Evolutionary conservation across 2,888 invertebrate species (phyloP).

Genomic region (Cantharis flavilabris): DNA sequence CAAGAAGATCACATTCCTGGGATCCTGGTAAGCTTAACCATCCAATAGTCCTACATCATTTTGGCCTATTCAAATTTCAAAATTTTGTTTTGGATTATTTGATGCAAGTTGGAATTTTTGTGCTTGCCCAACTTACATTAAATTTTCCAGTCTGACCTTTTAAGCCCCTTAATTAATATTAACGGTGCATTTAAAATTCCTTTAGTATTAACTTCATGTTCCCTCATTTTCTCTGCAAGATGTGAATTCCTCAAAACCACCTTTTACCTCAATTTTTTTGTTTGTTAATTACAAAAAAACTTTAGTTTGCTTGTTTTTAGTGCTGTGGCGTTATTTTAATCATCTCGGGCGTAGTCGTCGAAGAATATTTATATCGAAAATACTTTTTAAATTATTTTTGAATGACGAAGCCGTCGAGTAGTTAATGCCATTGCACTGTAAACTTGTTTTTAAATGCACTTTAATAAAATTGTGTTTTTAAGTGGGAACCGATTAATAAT

Average conservation of each 20-base stretch:
- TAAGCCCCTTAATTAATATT: neutral
- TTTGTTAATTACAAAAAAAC: neutral
- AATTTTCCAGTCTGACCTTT: neutral
- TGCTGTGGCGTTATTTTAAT: neutral
- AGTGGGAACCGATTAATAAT: neutral
- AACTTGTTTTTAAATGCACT: conserved; percentile 9
- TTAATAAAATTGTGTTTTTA: neutral
- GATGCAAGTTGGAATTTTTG: neutral
- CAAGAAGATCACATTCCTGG: conserved; percentile 45
- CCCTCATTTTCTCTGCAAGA: conserved; percentile 18
- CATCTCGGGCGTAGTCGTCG: neutral
- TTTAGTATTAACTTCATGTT: conserved; percentile 9
- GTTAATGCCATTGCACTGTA: neutral
- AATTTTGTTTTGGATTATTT: neutral
- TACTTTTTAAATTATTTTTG: neutral
- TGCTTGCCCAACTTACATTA: neutral
- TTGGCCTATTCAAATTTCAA: conserved; percentile 3
- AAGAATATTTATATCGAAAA: neutral
- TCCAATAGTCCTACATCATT: conserved; percentile 42
- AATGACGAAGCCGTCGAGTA: neutral
- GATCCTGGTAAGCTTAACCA: conserved; percentile 54
- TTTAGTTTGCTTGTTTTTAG: neutral
- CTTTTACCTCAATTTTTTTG: neutral
- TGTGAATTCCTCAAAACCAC: conserved; percentile 6
- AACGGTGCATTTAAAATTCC: conserved; percentile 3